Conservation (phyloP, 2,888 invertebrate genomes). For the Xestia rhomboidea region DNA sequence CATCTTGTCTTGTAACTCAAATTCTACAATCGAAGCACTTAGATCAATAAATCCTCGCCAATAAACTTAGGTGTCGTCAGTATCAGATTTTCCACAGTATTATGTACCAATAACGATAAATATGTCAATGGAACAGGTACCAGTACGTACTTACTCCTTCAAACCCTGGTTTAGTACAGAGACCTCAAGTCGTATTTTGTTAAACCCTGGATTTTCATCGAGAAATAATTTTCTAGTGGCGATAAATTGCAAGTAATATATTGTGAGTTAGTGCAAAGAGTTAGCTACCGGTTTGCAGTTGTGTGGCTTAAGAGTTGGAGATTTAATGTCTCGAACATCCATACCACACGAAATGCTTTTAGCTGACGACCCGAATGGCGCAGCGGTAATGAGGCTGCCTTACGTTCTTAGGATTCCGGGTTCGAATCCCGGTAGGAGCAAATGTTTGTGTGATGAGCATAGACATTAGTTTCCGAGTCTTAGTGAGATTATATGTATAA, state of each 20-base stretch:
- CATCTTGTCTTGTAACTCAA: conserved; percentile 52
- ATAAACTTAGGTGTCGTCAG: conserved; percentile 60
- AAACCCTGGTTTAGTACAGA: conserved; percentile 45
- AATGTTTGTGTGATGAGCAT: too few species aligned
- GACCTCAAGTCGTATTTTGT: conserved; percentile 66
- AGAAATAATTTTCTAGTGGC: conserved; percentile 81
- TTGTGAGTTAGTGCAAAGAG: conserved; percentile 72
- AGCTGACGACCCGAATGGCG: too few species aligned
- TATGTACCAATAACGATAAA: conserved; percentile 75
- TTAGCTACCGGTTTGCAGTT: conserved; percentile 76
- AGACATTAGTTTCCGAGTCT: too few species aligned
- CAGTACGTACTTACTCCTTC: conserved; percentile 37
- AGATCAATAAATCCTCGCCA: conserved; percentile 60
- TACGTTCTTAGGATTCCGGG: too few species aligned
- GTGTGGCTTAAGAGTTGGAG: conserved; percentile 56
- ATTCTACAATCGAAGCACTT: conserved; percentile 34
- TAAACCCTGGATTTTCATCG: conserved; percentile 77
- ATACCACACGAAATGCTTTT: too few species aligned
- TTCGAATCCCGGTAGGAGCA: too few species aligned
- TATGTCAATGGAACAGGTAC: conserved; percentile 41
- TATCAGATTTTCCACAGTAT: conserved; percentile 72
- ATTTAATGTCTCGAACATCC: neutral
- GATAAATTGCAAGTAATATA: conserved; percentile 83
- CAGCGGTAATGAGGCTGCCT: too few species aligned
- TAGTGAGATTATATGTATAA: too few species aligned